Evolutionary conservation across 2,888 invertebrate genomes (phyloP), one percentile per base, ranked within the genome.

Genomic region (Willowsia nigromaculata): DNA sequence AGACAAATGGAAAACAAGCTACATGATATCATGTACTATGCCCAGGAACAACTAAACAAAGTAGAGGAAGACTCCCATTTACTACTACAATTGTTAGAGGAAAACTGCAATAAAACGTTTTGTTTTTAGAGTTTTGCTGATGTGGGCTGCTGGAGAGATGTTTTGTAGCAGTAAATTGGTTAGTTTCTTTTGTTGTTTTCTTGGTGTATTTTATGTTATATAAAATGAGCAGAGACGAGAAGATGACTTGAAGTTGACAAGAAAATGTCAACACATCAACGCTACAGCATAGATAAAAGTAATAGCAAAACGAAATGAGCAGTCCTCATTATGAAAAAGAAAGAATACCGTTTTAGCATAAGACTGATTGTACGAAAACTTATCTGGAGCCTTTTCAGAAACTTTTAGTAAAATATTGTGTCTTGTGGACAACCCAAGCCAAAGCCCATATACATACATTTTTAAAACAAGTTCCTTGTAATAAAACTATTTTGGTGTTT

Each of bases 301-400:
- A 50, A 68, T 25, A 50, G 40, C 53, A 43, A 18, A 22, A 30
- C 22, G 11, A 11, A 11, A 43, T 68, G 15, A 7, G 18, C 25
- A 81, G n/a, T 22, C 13, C 5, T n/a, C 37, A 13, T 9, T 40
- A n/a, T 33, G 18, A 0, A 25, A 59, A 27, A 47, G 4, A 27
- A 50, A 33, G 56, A 9, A 78, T 53, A 53, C 62, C n/a, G 53
- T 15, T 7, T 0, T 40, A 47, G 71, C 68, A 83, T 71, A 71
- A 71, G 68, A 37, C 50, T 71, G 71, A 83, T 65, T 83, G 68
- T 71, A 15, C 50, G n/a, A 71, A 50, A 76, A 47, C 85, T 85
- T 76, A 84, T 84, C n/a, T 84, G 84, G 11, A 74, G 71, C 50
- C 71, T 56, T 71, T 74, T 74, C 50, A 13, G 27, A 59, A 25